These are phyloP conservation scores for Haliclona indistincta DNA, from an alignment of 37 sponge, comb jelly and placozoan genomes.

Conservation along the genomic window DNA sequence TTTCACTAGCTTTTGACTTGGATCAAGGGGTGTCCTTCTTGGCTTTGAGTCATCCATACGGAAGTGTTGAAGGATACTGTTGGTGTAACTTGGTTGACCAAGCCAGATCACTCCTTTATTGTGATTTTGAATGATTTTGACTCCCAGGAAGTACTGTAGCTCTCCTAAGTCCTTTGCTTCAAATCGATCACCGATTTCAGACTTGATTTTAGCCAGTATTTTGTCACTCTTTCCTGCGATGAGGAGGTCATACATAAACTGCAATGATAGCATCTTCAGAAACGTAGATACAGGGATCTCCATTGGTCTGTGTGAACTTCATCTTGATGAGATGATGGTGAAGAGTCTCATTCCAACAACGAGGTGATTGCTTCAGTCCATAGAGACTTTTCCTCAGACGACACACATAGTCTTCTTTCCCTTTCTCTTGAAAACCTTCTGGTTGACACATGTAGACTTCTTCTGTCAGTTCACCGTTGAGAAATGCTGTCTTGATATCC, in stretches of 20 bases:
- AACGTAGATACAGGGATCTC: no score
- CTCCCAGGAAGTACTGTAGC: constrained; percentile 53
- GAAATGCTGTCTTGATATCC: no score
- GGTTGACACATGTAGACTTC: no score
- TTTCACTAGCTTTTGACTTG: no score
- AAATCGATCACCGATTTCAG: constrained; percentile 2
- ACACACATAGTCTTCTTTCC: constrained; percentile 26
- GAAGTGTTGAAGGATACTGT: no score
- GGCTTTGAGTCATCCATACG: no score
- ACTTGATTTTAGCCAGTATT: constrained; percentile 14
- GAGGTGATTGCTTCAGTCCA: constrained; percentile 32
- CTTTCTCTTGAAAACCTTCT: no score
- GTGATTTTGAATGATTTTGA: constrained; percentile 42
- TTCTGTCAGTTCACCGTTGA: no score
- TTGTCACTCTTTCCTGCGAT: constrained; percentile 23
- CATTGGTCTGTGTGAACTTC: constrained; percentile 32
- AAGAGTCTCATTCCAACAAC: constrained; percentile 24
- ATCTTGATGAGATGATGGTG: constrained; percentile 39
- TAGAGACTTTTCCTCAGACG: constrained; percentile 22
- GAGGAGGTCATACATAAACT: constrained; percentile 38
- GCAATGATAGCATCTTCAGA: not conserved
- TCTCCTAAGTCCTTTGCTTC: constrained; percentile 11
- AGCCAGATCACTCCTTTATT: no score
- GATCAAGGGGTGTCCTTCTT: no score
- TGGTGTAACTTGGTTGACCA: no score